These are phyloP conservation scores for Cheilosia urbana DNA, from an alignment of 2,888 invertebrate species.

Conservation along the genomic window DNA sequence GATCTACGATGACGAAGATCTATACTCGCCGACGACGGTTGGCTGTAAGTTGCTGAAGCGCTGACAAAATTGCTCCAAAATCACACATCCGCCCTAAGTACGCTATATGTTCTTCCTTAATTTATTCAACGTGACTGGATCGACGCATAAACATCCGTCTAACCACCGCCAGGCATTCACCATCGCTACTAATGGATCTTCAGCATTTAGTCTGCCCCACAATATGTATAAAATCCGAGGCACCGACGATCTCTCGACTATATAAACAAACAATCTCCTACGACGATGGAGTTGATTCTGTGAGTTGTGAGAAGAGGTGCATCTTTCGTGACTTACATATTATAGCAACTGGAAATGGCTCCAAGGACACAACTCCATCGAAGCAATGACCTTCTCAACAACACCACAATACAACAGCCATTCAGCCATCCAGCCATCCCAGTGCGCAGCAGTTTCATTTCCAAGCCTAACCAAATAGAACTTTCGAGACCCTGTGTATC, in stretches of 20 bases:
- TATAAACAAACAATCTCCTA: constrained; percentile 62
- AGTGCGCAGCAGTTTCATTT: constrained; percentile 33
- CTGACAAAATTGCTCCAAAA: too few species aligned
- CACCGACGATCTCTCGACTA: constrained; percentile 43
- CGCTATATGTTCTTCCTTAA: not conserved
- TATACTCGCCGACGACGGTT: too few species aligned
- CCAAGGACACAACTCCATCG: constrained; percentile 71
- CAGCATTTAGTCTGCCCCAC: constrained; percentile 32
- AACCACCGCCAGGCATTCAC: constrained; percentile 20
- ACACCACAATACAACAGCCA: constrained; percentile 22
- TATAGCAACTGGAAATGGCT: constrained; percentile 64
- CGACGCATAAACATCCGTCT: constrained; percentile 61
- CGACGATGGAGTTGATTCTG: constrained; percentile 37
- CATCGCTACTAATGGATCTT: constrained; percentile 36
- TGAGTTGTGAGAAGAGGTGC: constrained; percentile 34
- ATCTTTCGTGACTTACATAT: constrained; percentile 75
- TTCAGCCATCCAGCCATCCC: not conserved
- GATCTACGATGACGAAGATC: too few species aligned
- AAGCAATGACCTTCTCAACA: constrained; percentile 67
- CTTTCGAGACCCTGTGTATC: constrained; percentile 25
- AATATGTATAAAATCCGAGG: constrained; percentile 24
- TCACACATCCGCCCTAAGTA: too few species aligned
- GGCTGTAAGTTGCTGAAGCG: too few species aligned
- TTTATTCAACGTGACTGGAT: constrained; percentile 62
- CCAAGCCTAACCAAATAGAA: constrained; percentile 55